Conservation (phyloP, 2,888 invertebrate species). For the Drosophila acutilabella region DNA sequence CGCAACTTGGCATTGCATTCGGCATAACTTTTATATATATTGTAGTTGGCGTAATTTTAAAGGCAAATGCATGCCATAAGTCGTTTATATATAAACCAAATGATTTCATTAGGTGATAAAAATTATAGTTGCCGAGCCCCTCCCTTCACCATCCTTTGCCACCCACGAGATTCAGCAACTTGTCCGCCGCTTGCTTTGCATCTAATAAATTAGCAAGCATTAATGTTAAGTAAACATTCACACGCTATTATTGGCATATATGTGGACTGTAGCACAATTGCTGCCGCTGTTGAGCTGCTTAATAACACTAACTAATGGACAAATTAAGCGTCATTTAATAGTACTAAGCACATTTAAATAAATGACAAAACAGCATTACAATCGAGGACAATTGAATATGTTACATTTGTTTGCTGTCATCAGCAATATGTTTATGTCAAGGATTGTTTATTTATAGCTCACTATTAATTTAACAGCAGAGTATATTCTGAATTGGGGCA, state of each 20-base stretch:
- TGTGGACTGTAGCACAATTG: constrained; percentile 31
- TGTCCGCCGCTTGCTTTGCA: constrained; percentile 41
- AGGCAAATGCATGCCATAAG: constrained; percentile 69
- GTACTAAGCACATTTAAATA: constrained; percentile 53
- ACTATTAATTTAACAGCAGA: not conserved
- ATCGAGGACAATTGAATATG: constrained; percentile 27
- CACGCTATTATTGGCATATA: constrained; percentile 48
- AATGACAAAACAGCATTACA: constrained; percentile 57
- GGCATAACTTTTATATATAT: constrained; percentile 17
- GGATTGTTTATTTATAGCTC: not conserved
- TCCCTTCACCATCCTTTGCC: not conserved
- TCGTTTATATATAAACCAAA: constrained; percentile 71
- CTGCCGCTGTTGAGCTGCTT: constrained; percentile 8
- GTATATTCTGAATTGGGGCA: not conserved
- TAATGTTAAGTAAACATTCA: constrained; percentile 62
- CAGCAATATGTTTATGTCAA: not conserved
- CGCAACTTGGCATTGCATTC: constrained; percentile 53
- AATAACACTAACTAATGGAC: constrained; percentile 35
- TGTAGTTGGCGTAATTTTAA: constrained; percentile 37
- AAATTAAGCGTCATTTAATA: constrained; percentile 71
- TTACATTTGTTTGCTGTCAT: constrained; percentile 11
- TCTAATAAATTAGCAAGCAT: constrained; percentile 61
- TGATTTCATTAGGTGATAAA: constrained; percentile 67
- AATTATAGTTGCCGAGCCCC: constrained; percentile 4
- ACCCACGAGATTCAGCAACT: constrained; percentile 8